Evolutionary conservation across 2,888 invertebrate species (phyloP).

Genomic region (Monochamus alternatus): DNA sequence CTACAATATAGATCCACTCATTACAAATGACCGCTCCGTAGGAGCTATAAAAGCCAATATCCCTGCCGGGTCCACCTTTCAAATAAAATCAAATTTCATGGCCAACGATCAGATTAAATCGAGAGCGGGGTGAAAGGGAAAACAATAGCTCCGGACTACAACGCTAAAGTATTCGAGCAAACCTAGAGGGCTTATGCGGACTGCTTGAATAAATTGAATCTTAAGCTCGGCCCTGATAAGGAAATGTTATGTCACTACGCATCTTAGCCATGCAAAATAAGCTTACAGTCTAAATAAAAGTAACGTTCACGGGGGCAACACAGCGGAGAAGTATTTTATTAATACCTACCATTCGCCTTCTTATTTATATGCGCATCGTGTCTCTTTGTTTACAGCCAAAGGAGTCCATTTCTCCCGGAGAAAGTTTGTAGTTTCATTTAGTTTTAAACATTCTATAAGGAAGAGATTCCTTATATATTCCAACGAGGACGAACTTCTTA

Average conservation of each 20-base stretch:
- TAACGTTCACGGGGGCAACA: constrained; percentile 14
- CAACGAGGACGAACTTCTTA: neutral
- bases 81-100: constrained; percentile 62
- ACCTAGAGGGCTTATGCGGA: constrained; percentile 48
- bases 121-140: constrained; percentile 45
- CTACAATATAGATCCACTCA: constrained; percentile 34
- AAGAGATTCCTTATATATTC: neutral
- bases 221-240: constrained; percentile 62
- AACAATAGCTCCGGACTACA: constrained; percentile 45
- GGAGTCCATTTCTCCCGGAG: neutral
- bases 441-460: neutral
- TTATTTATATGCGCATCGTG: constrained; percentile 20
- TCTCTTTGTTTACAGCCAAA: neutral
- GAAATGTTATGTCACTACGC: constrained; percentile 58
- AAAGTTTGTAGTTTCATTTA: neutral
- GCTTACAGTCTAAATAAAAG: constrained; percentile 45
- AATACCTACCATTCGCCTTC: neutral
- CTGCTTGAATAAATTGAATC: constrained; percentile 63
- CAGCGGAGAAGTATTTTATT: constrained; percentile 7
- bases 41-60: constrained; percentile 58
- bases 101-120: constrained; percentile 62
- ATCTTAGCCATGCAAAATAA: constrained; percentile 57
- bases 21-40: constrained; percentile 44
- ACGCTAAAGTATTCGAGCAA: constrained; percentile 22
- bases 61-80: constrained; percentile 55